A percentile compares a stretch with the other conserved stretches of the same genome.
Conservation (phyloP, 2,888 invertebrate genomes). For the Ceramica pisi region DNA sequence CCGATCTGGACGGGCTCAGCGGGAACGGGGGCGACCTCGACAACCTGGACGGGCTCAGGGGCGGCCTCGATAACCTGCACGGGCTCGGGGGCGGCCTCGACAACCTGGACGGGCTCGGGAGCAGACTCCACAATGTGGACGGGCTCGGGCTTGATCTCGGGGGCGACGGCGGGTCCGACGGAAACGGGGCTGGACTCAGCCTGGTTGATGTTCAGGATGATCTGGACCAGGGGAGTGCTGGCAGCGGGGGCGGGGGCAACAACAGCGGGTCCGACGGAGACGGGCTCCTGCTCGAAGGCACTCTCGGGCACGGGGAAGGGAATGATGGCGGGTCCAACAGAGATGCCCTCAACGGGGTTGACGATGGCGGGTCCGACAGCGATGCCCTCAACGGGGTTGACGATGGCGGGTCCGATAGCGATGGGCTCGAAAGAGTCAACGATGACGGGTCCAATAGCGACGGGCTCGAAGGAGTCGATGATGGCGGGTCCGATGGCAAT, state of each 20-base stretch:
- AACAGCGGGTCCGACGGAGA: conserved; percentile 58
- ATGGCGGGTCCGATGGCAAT: conserved; percentile 65
- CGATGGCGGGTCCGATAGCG: conserved; percentile 66
- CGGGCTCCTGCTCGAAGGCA: conserved; percentile 18
- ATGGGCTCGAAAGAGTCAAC: conserved; percentile 71
- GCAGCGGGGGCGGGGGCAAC: conserved; percentile 49
- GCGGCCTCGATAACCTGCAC: conserved; percentile 20
- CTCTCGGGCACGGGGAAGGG: conserved; percentile 55
- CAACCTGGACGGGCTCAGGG: conserved; percentile 24
- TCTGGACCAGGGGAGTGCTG: conserved; percentile 66
- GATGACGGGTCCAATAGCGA: conserved; percentile 38
- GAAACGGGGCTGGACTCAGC: conserved; percentile 39
- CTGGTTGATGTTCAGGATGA: conserved; percentile 44
- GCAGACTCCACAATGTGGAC: conserved; percentile 33
- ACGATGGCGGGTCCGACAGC: conserved; percentile 58
- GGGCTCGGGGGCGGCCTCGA: conserved; percentile 40
- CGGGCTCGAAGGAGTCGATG: conserved; percentile 67
- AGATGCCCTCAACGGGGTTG: conserved; percentile 45
- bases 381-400: conserved; percentile 33
- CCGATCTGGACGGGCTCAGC: conserved; percentile 68
- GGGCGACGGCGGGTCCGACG: conserved; percentile 33
- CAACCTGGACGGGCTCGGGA: conserved; percentile 43
- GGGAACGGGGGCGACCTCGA: conserved; percentile 57
- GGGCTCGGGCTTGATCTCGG: conserved; percentile 45
- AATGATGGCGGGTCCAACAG: conserved; percentile 57